Evolutionary conservation across 2,113 vertebrate species (phyloP).

Genomic region (Sturnus vulgaris): DNA sequence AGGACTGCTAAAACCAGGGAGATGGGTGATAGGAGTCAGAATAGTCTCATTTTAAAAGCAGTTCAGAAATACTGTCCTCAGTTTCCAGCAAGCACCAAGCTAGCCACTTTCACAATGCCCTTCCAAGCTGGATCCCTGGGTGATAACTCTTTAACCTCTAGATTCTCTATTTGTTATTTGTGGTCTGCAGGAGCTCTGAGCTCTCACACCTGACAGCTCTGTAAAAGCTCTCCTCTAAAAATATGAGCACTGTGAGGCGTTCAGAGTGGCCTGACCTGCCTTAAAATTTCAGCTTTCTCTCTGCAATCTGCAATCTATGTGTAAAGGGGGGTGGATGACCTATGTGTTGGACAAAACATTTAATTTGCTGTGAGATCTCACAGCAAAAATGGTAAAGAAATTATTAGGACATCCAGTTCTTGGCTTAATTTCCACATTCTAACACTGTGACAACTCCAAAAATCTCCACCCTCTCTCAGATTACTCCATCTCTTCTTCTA

Average conservation of each 20-base stretch:
- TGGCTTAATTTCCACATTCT: not conserved
- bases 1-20: not conserved
- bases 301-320: too few species aligned
- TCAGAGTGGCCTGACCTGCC: not conserved
- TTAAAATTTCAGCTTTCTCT: not conserved
- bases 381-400: not conserved
- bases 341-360: not conserved
- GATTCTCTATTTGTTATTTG: not conserved
- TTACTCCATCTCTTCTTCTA: not conserved
- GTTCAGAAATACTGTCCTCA: not conserved
- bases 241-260: not conserved
- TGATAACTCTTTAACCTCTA: not conserved
- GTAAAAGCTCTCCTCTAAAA: not conserved
- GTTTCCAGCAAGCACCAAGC: not conserved
- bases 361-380: not conserved
- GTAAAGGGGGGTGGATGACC: not conserved
- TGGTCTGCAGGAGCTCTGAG: not conserved
- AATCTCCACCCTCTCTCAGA: not conserved
- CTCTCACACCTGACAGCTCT: not conserved
- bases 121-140: not conserved
- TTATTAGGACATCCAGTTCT: not conserved
- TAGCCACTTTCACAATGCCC: fast-evolving
- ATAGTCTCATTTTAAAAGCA: not conserved
- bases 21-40: not conserved
- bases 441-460: not conserved